Evolutionary conservation across 64 coral and sea anemone genomes (phyloP).

Genomic region (Pocillopora verrucosa): DNA sequence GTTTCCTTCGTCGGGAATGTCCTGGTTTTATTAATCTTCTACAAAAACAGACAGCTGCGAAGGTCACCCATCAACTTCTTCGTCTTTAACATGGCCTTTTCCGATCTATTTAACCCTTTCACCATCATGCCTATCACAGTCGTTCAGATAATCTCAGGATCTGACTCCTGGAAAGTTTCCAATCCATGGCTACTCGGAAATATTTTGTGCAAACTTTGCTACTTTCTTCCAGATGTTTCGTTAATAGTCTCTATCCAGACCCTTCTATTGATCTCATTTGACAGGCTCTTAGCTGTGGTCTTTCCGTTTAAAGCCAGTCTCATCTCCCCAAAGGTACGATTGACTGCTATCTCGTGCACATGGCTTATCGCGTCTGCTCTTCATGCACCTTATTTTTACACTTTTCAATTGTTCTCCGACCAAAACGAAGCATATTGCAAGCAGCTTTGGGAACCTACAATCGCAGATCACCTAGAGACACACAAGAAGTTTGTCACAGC

Average conservation of each 20-base stretch:
- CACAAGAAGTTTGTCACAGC: background rate
- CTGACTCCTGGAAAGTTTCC: background rate
- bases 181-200: background rate
- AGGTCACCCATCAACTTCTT: slow-evolving; percentile 21
- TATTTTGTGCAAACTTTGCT: slow-evolving; percentile 13
- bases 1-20: slow-evolving; percentile 3
- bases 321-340: background rate
- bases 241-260: slow-evolving; percentile 2
- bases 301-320: slow-evolving; percentile 6
- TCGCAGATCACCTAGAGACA: background rate
- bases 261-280: slow-evolving; percentile 21
- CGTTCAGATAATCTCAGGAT: background rate
- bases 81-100: slow-evolving; percentile 42
- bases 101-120: slow-evolving; percentile 37
- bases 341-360: background rate
- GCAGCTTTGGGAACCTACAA: background rate
- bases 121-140: background rate
- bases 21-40: background rate
- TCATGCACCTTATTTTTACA: slow-evolving; percentile 22
- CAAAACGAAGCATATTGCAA: background rate
- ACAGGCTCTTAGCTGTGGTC: slow-evolving; percentile 27
- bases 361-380: background rate
- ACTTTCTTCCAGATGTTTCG: slow-evolving; percentile 33
- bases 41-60: slow-evolving; percentile 22
- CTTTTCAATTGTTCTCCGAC: background rate